phyloP scores from a whole-genome alignment of 1,140 invertebrate species.

The Bombus waltoni region DNA sequence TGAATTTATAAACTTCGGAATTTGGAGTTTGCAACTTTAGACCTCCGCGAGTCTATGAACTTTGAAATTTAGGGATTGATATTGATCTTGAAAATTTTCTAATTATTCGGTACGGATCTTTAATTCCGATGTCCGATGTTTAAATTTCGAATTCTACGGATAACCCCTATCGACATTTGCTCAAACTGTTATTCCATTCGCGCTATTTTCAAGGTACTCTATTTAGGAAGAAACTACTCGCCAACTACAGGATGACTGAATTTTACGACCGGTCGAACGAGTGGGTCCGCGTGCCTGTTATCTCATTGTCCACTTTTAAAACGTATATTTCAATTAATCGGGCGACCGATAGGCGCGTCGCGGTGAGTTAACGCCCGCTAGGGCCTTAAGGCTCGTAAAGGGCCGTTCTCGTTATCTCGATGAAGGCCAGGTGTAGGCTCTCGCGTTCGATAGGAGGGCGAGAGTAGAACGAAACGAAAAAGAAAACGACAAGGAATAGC shows the following conservation, averaged over 20 bases:
- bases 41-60: not conserved
- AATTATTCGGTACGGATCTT: not conserved
- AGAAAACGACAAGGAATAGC: too few species aligned
- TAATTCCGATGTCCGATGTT: not conserved
- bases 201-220: not conserved
- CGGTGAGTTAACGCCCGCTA: too few species aligned
- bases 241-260: not conserved
- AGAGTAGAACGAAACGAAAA: not conserved
- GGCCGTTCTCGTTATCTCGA: slow-evolving; percentile 38
- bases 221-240: not conserved
- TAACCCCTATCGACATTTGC: not conserved
- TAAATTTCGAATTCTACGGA: not conserved
- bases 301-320: slow-evolving; percentile 28
- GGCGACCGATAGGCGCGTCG: slow-evolving; percentile 5
- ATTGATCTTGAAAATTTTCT: not conserved
- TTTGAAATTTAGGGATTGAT: not conserved
- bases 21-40: too few species aligned
- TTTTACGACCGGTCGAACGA: not conserved
- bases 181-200: not conserved
- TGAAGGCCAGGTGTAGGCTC: slow-evolving; percentile 26
- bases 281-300: not conserved
- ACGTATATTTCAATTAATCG: slow-evolving; percentile 50
- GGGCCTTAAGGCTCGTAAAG: slow-evolving; percentile 6
- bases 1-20: not conserved
- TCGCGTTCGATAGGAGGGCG: slow-evolving; percentile 4